Percentiles rank a stretch among this genome's conserved stretches.
Conservation (phyloP, 2,888 invertebrate species). For the Cephus pulcher region DNA sequence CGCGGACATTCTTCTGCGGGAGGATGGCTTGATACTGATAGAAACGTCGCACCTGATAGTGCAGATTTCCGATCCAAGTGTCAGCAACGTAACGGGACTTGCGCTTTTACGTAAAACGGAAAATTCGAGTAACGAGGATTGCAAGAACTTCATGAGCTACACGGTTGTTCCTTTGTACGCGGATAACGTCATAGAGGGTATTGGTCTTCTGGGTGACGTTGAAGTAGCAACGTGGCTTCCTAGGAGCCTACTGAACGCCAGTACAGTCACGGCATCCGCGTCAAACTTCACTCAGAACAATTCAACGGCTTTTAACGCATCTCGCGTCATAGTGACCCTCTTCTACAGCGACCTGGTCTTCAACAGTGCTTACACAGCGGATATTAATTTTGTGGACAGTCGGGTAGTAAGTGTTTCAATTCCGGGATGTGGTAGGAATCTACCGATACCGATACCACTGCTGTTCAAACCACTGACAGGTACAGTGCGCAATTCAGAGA, state of each 20-base stretch:
- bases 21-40: conserved; percentile 55
- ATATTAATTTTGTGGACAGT: conserved; percentile 46
- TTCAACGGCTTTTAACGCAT: conserved; percentile 26
- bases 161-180: conserved; percentile 65
- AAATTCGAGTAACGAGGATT: conserved; percentile 27
- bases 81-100: conserved; percentile 70
- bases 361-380: conserved; percentile 15
- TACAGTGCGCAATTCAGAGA: not conserved
- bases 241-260: conserved; percentile 60
- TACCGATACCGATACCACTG: conserved; percentile 70
- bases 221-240: conserved; percentile 72
- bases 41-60: conserved; percentile 67
- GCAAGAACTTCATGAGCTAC: conserved; percentile 63
- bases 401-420: conserved; percentile 73
- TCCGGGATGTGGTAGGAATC: conserved; percentile 70
- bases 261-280: conserved; percentile 50
- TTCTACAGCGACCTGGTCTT: conserved; percentile 71
- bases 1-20: conserved; percentile 17
- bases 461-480: conserved; percentile 66
- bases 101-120: conserved; percentile 56
- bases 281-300: conserved; percentile 1
- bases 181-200: conserved; percentile 66
- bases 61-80: conserved; percentile 69
- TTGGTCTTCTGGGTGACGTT: conserved; percentile 67
- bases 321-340: conserved; percentile 68